These are phyloP conservation scores for Eupithecia exiguata DNA, from an alignment of 2,888 invertebrate species.

Conservation along the genomic window DNA sequence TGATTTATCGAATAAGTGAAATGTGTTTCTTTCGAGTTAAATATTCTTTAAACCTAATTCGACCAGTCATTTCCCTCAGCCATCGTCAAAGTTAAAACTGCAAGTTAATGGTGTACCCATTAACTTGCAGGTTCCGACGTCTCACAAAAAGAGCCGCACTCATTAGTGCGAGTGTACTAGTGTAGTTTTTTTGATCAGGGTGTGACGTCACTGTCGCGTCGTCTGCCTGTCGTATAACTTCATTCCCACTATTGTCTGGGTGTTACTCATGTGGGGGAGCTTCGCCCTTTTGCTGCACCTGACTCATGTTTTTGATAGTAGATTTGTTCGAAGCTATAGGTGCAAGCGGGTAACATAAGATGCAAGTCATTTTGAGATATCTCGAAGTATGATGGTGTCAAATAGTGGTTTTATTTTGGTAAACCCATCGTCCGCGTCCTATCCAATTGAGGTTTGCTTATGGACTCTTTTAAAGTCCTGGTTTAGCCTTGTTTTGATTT, in stretches of 20 bases:
- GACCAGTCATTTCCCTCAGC: not conserved
- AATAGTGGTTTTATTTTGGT: not conserved
- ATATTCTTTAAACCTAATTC: no score
- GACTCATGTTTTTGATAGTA: slow-evolving; percentile 49
- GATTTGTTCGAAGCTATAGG: slow-evolving; percentile 26
- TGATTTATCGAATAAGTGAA: no score
- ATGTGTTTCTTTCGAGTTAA: no score
- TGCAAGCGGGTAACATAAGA: slow-evolving; percentile 19
- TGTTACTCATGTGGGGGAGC: slow-evolving; percentile 49
- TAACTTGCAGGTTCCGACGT: not conserved
- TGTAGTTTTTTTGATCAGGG: slow-evolving; percentile 21
- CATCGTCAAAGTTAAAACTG: not conserved
- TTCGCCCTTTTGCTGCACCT: slow-evolving; percentile 49
- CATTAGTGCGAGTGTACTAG: slow-evolving; percentile 28
- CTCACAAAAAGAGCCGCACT: slow-evolving; percentile 20
- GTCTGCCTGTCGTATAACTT: slow-evolving; percentile 38
- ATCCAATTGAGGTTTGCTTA: not conserved
- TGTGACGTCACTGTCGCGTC: slow-evolving; percentile 28
- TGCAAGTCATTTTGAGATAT: not conserved
- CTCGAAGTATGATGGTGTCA: not conserved
- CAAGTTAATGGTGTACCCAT: no score
- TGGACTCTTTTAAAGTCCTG: no score
- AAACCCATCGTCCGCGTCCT: not conserved
- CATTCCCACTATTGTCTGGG: slow-evolving; percentile 38
- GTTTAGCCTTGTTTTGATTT: not conserved